phyloP scores from a whole-genome alignment of 1,140 invertebrate genomes.

The Anoplolepis gracilipes region DNA sequence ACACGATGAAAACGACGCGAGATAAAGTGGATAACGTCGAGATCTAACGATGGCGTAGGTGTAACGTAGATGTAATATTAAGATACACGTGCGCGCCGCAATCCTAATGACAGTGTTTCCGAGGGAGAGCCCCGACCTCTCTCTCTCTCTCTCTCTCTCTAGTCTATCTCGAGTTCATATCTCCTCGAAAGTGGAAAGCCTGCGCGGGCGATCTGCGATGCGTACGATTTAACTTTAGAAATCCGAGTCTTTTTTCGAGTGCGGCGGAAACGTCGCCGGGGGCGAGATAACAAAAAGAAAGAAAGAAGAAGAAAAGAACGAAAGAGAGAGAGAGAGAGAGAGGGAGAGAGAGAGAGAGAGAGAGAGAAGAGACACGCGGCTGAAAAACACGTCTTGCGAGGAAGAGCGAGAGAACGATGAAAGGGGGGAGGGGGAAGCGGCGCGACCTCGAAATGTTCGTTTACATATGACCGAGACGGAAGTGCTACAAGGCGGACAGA shows the following conservation, averaged over 20 bases:
- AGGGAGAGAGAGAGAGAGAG: conserved; percentile 29
- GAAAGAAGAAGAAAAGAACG: conserved; percentile 24
- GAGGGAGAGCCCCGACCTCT: not conserved
- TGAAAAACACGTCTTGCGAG: not conserved
- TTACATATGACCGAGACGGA: conserved; percentile 37
- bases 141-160: no score
- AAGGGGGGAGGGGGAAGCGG: not conserved
- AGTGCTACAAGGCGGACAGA: not conserved
- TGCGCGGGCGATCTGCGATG: not conserved
- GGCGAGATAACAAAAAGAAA: conserved; percentile 49
- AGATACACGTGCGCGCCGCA: conserved; percentile 7
- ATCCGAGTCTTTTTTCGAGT: conserved; percentile 20
- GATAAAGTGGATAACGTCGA: conserved; percentile 39
- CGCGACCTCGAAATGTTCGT: conserved; percentile 21
- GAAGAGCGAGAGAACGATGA: conserved; percentile 24
- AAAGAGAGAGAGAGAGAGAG: conserved; percentile 22
- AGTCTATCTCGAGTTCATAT: no score
- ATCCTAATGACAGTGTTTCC: conserved; percentile 35
- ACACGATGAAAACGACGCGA: conserved; percentile 33
- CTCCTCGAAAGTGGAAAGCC: not conserved
- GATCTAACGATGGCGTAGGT: conserved; percentile 33
- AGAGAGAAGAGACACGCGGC: no score
- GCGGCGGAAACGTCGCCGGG: conserved; percentile 59
- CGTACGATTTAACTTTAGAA: conserved; percentile 38
- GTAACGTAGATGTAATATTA: not conserved